Base-by-base conservation (phyloP, 2,113 vertebrate species). In the Cephalopterus ornatus region DNA sequence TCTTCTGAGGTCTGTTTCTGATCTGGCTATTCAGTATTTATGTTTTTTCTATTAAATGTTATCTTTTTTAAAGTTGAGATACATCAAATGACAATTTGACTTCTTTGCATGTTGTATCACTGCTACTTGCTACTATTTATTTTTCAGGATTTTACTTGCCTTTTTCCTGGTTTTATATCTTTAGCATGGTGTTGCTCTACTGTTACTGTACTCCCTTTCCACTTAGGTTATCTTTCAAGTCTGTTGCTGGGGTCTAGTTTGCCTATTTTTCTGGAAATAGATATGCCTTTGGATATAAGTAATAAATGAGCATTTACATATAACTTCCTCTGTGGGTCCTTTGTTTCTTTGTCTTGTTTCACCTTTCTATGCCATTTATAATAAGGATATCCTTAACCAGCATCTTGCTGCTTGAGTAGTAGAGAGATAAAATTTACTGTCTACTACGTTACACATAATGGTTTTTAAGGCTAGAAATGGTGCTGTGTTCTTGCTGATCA, bases 371-470 rank as follows among this genome's bases (percentile, higher is more conserved):
- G 71, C 23, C 6, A 6, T 47, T 89, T 93, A 66, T 71, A 53
- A 50, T 39, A 50, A 61, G 21, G 30, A 22, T 41, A 50, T 85
- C 27, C 18, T 74, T 65, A 87, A 94, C n/a, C 23, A 91, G 27
- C 18, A 9, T n/a, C 2, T 70, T 80, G 55, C 41, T 76, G 53
- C 41, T 62, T 46, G 46, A 66, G 37, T 55, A 50, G 26, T 42
- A 73, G 55, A 78, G 66, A 66, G 32, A 30, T 9, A 91, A 76
- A 91, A 84, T 74, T 53, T 81, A 53, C 32, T 56, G 30, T 61
- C 37, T 73, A 12, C 19, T 0, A 0, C 16, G 2, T 73, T 68
- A 22, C 21, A 23, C 3, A 2, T 61, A 75, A 62, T 76, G 22
- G 28, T 16, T 92, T 88, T 68, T 73, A 82, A 85, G 58, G 33